Evolutionary conservation across 2,888 invertebrate genomes (phyloP), one percentile per base, ranked within the genome.

Genomic region (Scaptomyza caliginosa): DNA sequence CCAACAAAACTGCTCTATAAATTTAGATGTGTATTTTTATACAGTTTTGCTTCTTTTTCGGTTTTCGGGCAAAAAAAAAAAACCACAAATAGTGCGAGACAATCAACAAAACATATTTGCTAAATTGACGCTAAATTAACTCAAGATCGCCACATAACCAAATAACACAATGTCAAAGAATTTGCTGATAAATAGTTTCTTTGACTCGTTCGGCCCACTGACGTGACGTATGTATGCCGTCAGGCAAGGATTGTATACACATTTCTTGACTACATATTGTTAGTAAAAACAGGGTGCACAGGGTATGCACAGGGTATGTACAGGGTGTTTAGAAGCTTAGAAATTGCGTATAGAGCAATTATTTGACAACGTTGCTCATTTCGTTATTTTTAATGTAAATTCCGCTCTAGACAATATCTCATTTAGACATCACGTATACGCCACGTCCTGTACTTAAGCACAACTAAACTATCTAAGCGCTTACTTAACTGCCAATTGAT

Each of bases 81-180:
- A 58, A n/a, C n/a, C n/a, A n/a, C n/a, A n/a, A n/a, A n/a, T n/a
- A n/a, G 54, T 45, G 40, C 54, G 54, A 58, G 67, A 43, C 34
- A 66, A 58, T 63, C 43, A 54, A 54, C 67, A 70, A 58, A 60
- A 63, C 64, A 73, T 73, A 76, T 78, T 78, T 82, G 66, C 65
- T 58, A 82, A 82, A 85, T 82, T 78, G 74, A 50, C 60, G 70
- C 77, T 48, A 60, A 82, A 85, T 79, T 82, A 79, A 82, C 65
- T 64, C 67, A 62, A 73, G 76, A 75, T 68, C 72, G 49, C 45
- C 24, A 39, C 57, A 45, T 13, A 77, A 55, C 42, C 51, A 54
- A 62, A 70, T 63, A 52, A 45, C 57, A 76, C 70, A 76, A 69
- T 80, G 60, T 64, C 57, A 66, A 81, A 74, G 46, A 52, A 62